Conservation (phyloP, 2,797 vertebrate species). For the Bradypodion ventrale region DNA sequence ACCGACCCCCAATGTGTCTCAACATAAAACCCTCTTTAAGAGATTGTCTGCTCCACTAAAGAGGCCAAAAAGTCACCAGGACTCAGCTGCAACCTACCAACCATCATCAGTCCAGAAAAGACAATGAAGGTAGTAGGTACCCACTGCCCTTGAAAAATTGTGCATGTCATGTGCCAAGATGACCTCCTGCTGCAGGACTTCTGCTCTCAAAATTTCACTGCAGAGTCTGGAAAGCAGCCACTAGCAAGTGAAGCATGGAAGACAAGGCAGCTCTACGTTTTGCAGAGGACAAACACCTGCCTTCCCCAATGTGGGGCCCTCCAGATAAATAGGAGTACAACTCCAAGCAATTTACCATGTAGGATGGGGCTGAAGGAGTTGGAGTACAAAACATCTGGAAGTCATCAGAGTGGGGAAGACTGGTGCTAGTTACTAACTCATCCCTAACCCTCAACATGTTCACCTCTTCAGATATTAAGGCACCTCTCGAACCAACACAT, state of each 20-base stretch:
- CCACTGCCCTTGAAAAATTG: slow-evolving; percentile 4
- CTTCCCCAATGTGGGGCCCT: neutral
- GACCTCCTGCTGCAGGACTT: neutral
- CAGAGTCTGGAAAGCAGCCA: neutral
- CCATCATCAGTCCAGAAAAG: neutral
- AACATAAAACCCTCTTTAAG: neutral
- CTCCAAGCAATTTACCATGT: neutral
- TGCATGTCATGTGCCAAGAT: neutral
- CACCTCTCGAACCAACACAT: neutral
- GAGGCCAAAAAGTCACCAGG: neutral
- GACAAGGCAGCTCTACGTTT: neutral
- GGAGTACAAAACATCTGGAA: neutral
- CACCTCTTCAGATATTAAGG: neutral
- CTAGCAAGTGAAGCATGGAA: neutral
- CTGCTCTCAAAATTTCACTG: neutral
- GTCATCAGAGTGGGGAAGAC: neutral
- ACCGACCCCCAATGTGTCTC: neutral
- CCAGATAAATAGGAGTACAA: neutral
- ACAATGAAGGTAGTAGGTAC: slow-evolving; percentile 13
- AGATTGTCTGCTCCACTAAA: neutral
- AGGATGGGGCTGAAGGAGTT: neutral
- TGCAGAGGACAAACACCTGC: neutral
- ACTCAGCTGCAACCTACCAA: neutral
- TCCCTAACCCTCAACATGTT: neutral
- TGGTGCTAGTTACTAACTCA: neutral